Base-by-base conservation (phyloP, 2,797 vertebrate genomes). In the Fistularia commersonii region DNA sequence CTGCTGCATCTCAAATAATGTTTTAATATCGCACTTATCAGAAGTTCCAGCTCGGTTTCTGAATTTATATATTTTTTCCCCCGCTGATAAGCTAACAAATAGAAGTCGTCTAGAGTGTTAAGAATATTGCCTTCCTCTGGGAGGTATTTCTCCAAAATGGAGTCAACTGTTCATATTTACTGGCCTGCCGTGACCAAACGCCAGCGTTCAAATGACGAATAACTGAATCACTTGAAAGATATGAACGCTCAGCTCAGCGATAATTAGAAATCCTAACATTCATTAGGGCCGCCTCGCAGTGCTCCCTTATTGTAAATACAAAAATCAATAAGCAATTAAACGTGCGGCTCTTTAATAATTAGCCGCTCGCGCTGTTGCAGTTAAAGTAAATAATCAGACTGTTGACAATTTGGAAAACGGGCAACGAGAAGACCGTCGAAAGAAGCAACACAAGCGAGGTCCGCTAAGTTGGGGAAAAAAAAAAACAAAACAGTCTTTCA, bases 311-410 rank as follows among this genome's bases (percentile, higher is more conserved):
- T 46, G 61, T 36, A 69, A 66, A 64, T 42, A 50, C 5, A 23
- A 51, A 53, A 56, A 44, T 39, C 7, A 64, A n/a, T 39, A 54
- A 11, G 1, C 0, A 50, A 57, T 58, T 7, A 38, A 47, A 43
- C n/a, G 51, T 33, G 43, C 11, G 42, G 8, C 33, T 13, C 13
- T 37, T 11, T 8, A 57, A 73, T 61, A 63, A 78, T 69, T 11
- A 68, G 34, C 58, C 52, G 67, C 23, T 57, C 50, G 45, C 41
- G 54, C 40, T 66, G 50, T 45, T 69, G 47, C 42, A 51, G 1
- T n/a, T 57, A 38, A 57, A 61, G 76, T 61, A 61, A 66, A 71
- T 35, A 54, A 34, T 41, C 10, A 45, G 12, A 41, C 7, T 6
- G 1, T 23, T 37, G 34, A 51, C 8, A 36, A 10, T 32, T 35